Base-by-base conservation (phyloP, 2,888 invertebrate species). In the Patella ulyssiponensis region DNA sequence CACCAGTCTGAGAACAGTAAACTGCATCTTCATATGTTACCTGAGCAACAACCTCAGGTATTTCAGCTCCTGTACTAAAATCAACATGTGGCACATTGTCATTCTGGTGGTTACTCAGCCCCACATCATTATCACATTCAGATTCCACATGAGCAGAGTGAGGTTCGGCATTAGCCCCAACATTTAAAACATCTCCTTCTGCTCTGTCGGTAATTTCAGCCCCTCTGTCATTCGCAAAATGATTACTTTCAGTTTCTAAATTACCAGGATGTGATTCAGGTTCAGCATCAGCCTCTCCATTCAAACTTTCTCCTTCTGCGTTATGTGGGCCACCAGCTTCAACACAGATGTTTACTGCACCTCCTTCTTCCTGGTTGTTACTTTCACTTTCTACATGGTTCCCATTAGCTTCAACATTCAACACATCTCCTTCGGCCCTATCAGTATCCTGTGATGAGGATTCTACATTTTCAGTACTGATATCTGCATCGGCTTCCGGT, bases 401-500 rank as follows among this genome's bases (percentile, higher is more conserved):
- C 15, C 27, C 70, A 73, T 73, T 53, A n/a, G 52, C 73, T 52
- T 73, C 53, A 73, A n/a, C 54, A 73, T 54, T 52, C 14, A 51
- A 27, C 70, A 44, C 44, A 44, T 44, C 44, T 44, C 44, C 44
- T 44, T 44, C 44, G 0, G 44, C 44, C 44, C 44, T 44, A 44
- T 44, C 44, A 44, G 44, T 44, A 44, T 44, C 44, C 44, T 9
- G 44, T 44, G 44, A 44, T 9, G 44, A 44, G 7, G 44, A 44
- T 5, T 58, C 51, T 33, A 64, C 58, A 58, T 74, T 64, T 44
- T 64, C 69, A 17, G 20, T 64, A 44, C 20, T 44, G n/a, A 54
- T 53, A 27, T 83, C 80, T 3, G 79, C 64, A 70, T 83, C 83
- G 9, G 82, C 83, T 69, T 83, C 83, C n/a, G 83, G 80, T 15